phyloP scores from a whole-genome alignment of 2,888 invertebrate genomes.

The Trichogramma evanescens region DNA sequence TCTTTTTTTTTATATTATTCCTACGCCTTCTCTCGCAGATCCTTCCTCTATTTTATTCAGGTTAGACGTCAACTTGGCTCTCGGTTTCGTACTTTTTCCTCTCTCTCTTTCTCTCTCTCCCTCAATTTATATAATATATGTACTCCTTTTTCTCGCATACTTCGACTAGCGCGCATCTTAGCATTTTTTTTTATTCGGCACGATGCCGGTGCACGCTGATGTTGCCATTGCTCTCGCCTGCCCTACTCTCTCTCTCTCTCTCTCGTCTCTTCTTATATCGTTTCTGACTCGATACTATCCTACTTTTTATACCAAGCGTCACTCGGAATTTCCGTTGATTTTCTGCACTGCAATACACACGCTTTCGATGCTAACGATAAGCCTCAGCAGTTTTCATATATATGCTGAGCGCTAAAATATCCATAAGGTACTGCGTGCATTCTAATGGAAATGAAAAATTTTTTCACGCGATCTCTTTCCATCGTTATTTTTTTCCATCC shows the following conservation, averaged over 20 bases:
- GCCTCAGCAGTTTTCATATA: too few relatives aligned
- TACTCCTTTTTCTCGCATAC: too few relatives aligned
- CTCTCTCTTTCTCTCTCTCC: neutral
- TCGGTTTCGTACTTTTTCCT: neutral
- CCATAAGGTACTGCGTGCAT: neutral
- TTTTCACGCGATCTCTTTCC: neutral
- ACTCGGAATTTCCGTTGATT: too few relatives aligned
- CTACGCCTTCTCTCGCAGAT: neutral
- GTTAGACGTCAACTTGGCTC: constrained; percentile 5
- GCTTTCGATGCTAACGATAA: neutral
- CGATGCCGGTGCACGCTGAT: too few relatives aligned
- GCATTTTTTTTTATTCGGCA: too few relatives aligned
- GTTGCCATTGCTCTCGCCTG: too few relatives aligned
- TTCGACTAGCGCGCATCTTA: too few relatives aligned
- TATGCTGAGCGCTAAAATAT: neutral
- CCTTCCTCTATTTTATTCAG: constrained; percentile 9
- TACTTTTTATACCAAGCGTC: constrained; percentile 5
- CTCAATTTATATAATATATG: neutral
- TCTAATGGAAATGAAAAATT: neutral
- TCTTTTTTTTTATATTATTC: too few relatives aligned
- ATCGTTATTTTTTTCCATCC: too few relatives aligned
- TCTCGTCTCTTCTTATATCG: neutral
- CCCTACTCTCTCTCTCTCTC: neutral
- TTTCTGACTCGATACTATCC: neutral
- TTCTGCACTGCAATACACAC: neutral